Base-by-base conservation (phyloP, 2,888 invertebrate genomes). In the Drosophila buzzatii region DNA sequence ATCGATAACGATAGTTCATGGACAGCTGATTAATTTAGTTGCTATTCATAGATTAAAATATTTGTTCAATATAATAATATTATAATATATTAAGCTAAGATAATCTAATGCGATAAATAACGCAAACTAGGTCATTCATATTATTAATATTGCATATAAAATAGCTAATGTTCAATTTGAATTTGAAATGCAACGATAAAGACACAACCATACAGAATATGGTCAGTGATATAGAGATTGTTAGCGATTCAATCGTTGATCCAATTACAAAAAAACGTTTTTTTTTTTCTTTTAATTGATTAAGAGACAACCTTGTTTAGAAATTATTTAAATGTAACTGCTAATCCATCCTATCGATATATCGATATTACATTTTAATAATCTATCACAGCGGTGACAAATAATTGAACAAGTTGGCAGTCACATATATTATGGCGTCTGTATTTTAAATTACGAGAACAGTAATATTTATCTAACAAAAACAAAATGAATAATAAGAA, bases 401-500 rank as follows among this genome's bases (percentile, higher is more conserved):
- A 23, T 16, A 44, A 44, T 35, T 12, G 10, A 33, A n/a, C 57
- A 12, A 64, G 60, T 72, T 71, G 76, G 49, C 66, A 76, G 31
- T 39, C 37, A 9, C 8, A 20, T n/a, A 1, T n/a, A 52, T 35
- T 53, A 33, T 72, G 69, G 76, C 76, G 76, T 76, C 76, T 44
- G 42, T 64, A 41, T 59, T 77, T 73, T 77, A 49, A 69, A 76
- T 56, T n/a, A 57, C 6, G 68, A 18, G 16, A n/a, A 18, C 58
- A 14, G 4, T 44, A 33, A 44, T 44, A 33, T 44, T 44, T 35
- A 35, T 45, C 35, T 20, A 37, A 20, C 18, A 20, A 44, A 44
- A 56, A 20, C 18, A 59, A 59, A 31, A 84, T 86, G 79, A 74
- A 74, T 58, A 70, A 68, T 49, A 79, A 31, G 2, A 81, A 73